phyloP scores from a whole-genome alignment of 30 jellyfish, hydroid and myxozoan species.

The Turritopsis dohrnii region DNA sequence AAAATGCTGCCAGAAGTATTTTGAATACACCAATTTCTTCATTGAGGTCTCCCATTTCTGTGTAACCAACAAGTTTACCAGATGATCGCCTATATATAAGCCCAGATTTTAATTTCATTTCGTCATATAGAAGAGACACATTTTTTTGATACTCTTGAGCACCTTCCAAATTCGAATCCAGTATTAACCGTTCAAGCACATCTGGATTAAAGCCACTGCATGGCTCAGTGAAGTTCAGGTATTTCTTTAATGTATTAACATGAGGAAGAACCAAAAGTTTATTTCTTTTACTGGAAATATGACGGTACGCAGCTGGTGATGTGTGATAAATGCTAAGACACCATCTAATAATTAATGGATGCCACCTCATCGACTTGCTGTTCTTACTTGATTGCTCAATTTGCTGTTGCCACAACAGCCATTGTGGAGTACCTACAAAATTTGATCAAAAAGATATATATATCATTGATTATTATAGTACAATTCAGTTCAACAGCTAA shows the following conservation, averaged over 20 bases:
- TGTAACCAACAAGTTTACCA: slow-evolving; percentile 30
- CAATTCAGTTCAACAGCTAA: too few species aligned
- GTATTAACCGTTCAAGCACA: background rate
- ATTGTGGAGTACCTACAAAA: slow-evolving; percentile 21
- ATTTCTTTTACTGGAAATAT: slow-evolving; percentile 3
- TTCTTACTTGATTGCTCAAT: background rate
- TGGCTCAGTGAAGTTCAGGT: slow-evolving; percentile 24
- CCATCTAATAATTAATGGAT: slow-evolving; percentile 30
- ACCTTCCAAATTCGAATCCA: background rate
- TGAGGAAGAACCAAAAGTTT: too few species aligned
- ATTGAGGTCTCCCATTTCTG: slow-evolving; percentile 29
- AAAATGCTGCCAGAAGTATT: too few species aligned
- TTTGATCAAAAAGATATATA: too few species aligned
- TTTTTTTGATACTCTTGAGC: background rate
- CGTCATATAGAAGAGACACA: slow-evolving; percentile 20
- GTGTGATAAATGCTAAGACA: slow-evolving; percentile 21
- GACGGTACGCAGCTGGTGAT: slow-evolving; percentile 21
- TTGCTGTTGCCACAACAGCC: slow-evolving; percentile 16
- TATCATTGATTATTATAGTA: too few species aligned
- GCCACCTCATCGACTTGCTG: slow-evolving; percentile 29
- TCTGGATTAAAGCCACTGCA: slow-evolving; percentile 8
- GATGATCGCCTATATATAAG: slow-evolving; percentile 22
- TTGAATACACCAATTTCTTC: slow-evolving; percentile 11
- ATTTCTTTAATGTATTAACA: slow-evolving; percentile 23
- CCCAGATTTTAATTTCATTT: slow-evolving; percentile 27